These are phyloP conservation scores for Oncorhynchus tshawytscha DNA, from an alignment of 2,113 vertebrate genomes.

Conservation along the genomic window DNA sequence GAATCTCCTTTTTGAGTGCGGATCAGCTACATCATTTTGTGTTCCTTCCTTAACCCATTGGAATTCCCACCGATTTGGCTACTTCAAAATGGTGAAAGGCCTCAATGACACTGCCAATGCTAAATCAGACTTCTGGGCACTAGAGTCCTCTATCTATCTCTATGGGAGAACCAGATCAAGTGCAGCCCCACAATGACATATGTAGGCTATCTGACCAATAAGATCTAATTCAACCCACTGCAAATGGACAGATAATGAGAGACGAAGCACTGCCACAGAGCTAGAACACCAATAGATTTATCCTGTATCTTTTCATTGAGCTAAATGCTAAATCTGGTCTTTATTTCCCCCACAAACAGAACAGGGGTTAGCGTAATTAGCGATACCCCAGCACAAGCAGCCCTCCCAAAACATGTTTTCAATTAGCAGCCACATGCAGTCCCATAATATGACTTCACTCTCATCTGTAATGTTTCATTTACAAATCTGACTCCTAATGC, in stretches of 20 bases:
- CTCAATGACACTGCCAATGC: too few species aligned
- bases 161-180: too few species aligned
- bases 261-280: not conserved
- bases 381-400: slow-evolving; percentile 29
- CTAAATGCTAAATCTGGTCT: slow-evolving; percentile 42
- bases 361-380: slow-evolving; percentile 50
- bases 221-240: not conserved
- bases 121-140: too few species aligned
- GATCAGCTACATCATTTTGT: too few species aligned
- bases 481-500: slow-evolving; percentile 44
- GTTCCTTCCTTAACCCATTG: too few species aligned
- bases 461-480: slow-evolving; percentile 57
- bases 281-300: not conserved
- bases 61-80: too few species aligned
- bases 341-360: slow-evolving; percentile 45
- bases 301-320: slow-evolving; percentile 20
- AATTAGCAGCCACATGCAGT: slow-evolving; percentile 64
- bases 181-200: too few species aligned
- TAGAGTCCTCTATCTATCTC: too few species aligned
- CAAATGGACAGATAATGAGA: not conserved
- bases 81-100: too few species aligned
- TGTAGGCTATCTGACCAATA: too few species aligned
- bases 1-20: too few species aligned
- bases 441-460: slow-evolving; percentile 53
- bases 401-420: slow-evolving; percentile 55